phyloP scores from a whole-genome alignment of 2,113 vertebrate species.

The Alectura lathami region DNA sequence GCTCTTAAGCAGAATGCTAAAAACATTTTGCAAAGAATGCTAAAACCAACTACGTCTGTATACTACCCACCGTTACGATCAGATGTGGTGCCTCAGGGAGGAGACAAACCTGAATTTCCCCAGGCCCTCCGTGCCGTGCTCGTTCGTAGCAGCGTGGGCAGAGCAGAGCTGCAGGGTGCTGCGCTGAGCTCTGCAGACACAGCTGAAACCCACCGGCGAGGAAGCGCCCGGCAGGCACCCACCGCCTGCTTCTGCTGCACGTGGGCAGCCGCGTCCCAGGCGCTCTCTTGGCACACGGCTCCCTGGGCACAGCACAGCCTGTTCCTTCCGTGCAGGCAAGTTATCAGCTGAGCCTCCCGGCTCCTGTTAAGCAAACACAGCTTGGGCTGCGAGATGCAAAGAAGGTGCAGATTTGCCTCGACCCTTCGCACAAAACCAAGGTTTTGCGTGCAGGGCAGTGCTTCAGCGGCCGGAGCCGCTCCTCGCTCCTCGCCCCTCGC shows the following conservation, averaged over 20 bases:
- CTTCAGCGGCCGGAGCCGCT: neutral
- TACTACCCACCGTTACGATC: neutral
- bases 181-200: neutral
- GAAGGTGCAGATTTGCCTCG: neutral
- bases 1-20: neutral
- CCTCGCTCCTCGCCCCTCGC: neutral
- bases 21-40: neutral
- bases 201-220: rapidly evolving
- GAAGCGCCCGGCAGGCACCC: neutral
- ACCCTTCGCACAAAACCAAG: neutral
- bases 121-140: rapidly evolving
- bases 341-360: neutral
- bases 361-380: neutral
- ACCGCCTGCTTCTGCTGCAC: neutral
- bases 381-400: neutral
- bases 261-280: neutral
- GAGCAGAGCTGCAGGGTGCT: neutral
- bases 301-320: neutral
- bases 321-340: neutral
- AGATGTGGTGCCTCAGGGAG: neutral
- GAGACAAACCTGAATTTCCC: neutral
- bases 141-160: neutral
- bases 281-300: neutral
- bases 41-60: neutral
- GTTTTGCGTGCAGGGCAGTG: neutral